Base-by-base conservation (phyloP, 1,140 invertebrate species). In the Ephestia elutella region DNA sequence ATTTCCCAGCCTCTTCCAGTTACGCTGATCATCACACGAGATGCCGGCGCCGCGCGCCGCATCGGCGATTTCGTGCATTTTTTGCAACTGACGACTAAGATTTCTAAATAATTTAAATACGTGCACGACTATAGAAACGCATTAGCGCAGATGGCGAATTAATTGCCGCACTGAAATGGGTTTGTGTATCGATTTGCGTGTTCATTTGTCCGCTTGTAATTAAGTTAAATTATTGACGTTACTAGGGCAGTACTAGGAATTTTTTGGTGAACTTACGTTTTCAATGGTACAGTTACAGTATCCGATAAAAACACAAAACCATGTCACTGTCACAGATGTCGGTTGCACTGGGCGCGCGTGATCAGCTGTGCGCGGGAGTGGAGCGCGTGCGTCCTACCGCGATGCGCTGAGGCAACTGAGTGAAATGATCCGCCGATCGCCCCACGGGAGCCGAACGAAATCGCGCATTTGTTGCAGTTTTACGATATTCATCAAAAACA, bases 61-160 rank as follows among this genome's bases (percentile, higher is more conserved):
- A 80, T 62, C 74, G 75, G 1, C 75, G 82, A 77, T 75, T 82
- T 80, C 79, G 75, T 84, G 68, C 76, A 78, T 72, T 83, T 84
- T 81, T 83, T 81, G 74, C 84, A 80, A 77, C 65, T 77, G 83
- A 78, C 73, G 71, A 78, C 73, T 78, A 60, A 65, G 79, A 79
- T 87, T 87, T 87, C 84, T 87, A 87, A 87, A 87, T 87, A 81
- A 87, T 87, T 87, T 87, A 87, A 87, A 87, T 87, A 80, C 73
- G 71, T 66, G 76, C 81, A 84, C 75, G 70, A 70, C 54, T 68
- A 67, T 65, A 63, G 56, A 68, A 75, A 70, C 68, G 68, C 71
- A 75, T 72, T 65, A 66, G 51, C 54, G 60, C 65, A 60, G 66
- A 76, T 76, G 65, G 65, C 56, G 68, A 72, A 79, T 79, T 78